Conservation (phyloP, 2,888 invertebrate species). For the Drosophila yooni region DNA sequence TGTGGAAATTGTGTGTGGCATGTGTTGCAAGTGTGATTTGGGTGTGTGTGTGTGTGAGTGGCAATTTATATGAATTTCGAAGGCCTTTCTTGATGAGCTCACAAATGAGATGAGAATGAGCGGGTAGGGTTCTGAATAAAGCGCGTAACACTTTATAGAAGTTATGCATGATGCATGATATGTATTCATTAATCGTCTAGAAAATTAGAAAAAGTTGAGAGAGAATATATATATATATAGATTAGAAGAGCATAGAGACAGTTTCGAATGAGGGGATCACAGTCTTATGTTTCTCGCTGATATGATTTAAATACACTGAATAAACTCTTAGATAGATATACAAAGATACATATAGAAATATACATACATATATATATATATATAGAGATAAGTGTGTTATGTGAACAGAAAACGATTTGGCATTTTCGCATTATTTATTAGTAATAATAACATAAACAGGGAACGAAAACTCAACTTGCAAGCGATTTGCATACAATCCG, state of each 20-base stretch:
- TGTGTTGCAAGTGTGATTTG: conserved; percentile 27
- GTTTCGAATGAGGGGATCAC: conserved; percentile 42
- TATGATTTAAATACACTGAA: conserved; percentile 50
- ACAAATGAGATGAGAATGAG: conserved; percentile 59
- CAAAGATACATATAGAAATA: conserved; percentile 32
- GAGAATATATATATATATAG: conserved; percentile 78
- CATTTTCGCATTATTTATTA: conserved; percentile 44
- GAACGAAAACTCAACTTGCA: conserved; percentile 69
- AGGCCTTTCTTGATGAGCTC: conserved; percentile 61
- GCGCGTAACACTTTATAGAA: conserved; percentile 65
- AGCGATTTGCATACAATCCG: conserved; percentile 55
- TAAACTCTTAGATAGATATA: conserved; percentile 54
- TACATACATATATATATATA: conserved; percentile 22
- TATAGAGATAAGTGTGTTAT: conserved; percentile 20
- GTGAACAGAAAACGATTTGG: conserved; percentile 46
- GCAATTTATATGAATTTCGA: conserved; percentile 29
- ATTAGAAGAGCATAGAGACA: conserved; percentile 82
- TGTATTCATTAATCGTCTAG: conserved; percentile 84
- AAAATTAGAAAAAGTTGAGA: conserved; percentile 83
- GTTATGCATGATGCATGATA: conserved; percentile 68
- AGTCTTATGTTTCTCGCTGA: conserved; percentile 25
- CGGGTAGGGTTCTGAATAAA: conserved; percentile 36
- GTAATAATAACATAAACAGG: conserved; percentile 59
- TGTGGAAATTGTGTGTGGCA: conserved; percentile 35
- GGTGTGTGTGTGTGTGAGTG: conserved; percentile 26